Evolutionary conservation across 1,140 invertebrate species (phyloP).

Genomic region (Chelonus insularis): DNA sequence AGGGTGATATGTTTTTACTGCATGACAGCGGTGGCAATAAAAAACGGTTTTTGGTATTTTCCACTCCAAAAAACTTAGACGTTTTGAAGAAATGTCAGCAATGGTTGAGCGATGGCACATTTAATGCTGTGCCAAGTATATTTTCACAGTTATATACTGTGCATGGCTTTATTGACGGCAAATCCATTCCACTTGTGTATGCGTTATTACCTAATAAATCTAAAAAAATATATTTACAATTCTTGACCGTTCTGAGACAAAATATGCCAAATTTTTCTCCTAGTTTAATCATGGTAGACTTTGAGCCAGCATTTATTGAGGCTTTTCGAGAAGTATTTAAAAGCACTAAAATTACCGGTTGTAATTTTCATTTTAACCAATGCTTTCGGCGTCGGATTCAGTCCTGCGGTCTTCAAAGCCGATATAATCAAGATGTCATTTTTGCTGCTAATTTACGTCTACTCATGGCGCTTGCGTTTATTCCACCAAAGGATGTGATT

Average conservation of each 20-base stretch:
- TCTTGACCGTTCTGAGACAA: too few relatives aligned
- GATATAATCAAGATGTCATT: background rate
- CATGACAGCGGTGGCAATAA: background rate
- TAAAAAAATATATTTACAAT: too few relatives aligned
- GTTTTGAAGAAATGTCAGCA: background rate
- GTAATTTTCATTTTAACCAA: background rate
- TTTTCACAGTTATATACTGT: background rate
- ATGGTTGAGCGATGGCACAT: slow-evolving; percentile 15
- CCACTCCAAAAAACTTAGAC: background rate
- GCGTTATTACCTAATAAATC: too few relatives aligned
- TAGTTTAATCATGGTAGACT: too few relatives aligned
- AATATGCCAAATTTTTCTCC: too few relatives aligned
- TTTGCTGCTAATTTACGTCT: background rate
- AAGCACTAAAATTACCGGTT: too few relatives aligned
- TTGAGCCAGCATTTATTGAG: too few relatives aligned
- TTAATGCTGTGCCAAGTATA: background rate
- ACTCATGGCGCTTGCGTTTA: background rate
- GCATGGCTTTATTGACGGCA: too few relatives aligned
- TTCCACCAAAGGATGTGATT: background rate
- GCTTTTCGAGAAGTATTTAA: too few relatives aligned
- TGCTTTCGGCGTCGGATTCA: background rate
- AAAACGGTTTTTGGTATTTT: background rate
- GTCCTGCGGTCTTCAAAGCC: background rate
- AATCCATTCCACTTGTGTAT: too few relatives aligned
- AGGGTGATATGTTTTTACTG: background rate